Conservation (phyloP, 2,888 invertebrate species). For the Drosophila buzzatii region DNA sequence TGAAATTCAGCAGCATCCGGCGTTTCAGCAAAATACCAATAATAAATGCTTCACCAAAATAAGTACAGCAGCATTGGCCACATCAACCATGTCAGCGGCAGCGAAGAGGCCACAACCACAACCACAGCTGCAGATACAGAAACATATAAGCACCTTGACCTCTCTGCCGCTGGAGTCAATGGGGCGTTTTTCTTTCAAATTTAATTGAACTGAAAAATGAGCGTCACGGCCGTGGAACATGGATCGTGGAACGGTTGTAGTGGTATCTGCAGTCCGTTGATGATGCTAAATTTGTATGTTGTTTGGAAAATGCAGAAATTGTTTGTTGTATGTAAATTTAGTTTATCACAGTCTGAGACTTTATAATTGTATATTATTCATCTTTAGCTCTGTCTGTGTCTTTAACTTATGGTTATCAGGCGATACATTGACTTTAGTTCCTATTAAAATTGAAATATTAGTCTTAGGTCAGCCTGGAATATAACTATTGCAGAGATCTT, state of each 20-base stretch:
- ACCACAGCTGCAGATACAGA: constrained; percentile 5
- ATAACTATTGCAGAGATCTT: background rate
- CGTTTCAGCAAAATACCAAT: constrained; percentile 21
- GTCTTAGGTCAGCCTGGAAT: background rate
- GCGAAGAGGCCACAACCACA: constrained; percentile 33
- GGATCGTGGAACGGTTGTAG: constrained; percentile 16
- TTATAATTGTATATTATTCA: constrained; percentile 46
- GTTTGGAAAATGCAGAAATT: constrained; percentile 38
- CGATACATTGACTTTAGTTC: constrained; percentile 38
- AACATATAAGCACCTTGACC: constrained; percentile 68
- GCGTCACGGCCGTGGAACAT: constrained; percentile 41
- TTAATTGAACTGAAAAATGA: constrained; percentile 61
- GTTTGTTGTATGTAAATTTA: constrained; percentile 62
- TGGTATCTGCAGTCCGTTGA: constrained; percentile 27
- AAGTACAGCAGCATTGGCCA: constrained; percentile 28
- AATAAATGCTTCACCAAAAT: constrained; percentile 34
- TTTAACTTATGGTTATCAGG: background rate
- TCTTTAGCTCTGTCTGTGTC: background rate
- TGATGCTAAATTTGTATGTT: constrained; percentile 36
- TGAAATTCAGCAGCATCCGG: constrained; percentile 31
- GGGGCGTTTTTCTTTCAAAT: constrained; percentile 59
- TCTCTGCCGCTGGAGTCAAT: constrained; percentile 39
- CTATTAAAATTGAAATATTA: background rate
- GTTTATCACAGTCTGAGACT: constrained; percentile 27
- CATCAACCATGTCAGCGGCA: constrained; percentile 22